Evolutionary conservation across 2,797 vertebrate species (phyloP).

Genomic region (Microctenopoma lineatum): DNA sequence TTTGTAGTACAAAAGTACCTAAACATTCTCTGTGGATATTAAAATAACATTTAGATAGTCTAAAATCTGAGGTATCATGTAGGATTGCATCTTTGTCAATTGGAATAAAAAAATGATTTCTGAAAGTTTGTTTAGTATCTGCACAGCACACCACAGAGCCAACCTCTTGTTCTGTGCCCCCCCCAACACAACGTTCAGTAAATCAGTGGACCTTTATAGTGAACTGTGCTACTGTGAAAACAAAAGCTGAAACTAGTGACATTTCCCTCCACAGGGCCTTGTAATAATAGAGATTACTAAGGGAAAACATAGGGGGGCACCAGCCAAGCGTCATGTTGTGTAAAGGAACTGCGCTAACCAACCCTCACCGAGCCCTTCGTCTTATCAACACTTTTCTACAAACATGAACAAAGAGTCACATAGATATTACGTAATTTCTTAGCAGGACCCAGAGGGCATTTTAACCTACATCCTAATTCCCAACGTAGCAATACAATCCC

Average conservation of each 20-base stretch:
- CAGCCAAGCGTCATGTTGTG: neutral
- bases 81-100: too few relatives aligned
- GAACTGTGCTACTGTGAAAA: neutral
- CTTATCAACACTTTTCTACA: slow-evolving; percentile 8
- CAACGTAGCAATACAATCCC: slow-evolving; percentile 28
- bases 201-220: neutral
- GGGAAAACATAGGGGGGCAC: neutral
- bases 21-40: too few relatives aligned
- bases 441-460: slow-evolving; percentile 3
- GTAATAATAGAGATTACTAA: slow-evolving; percentile 16
- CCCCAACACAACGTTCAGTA: neutral
- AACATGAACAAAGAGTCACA: slow-evolving; percentile 5
- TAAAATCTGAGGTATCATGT: too few relatives aligned
- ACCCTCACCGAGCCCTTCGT: slow-evolving; percentile 9
- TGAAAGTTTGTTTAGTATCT: neutral
- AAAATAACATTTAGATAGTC: too few relatives aligned
- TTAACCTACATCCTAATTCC: slow-evolving; percentile 41
- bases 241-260: neutral
- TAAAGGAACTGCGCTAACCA: slow-evolving; percentile 7
- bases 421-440: slow-evolving; percentile 4
- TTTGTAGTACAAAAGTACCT: too few relatives aligned
- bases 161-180: neutral
- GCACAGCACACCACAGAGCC: neutral
- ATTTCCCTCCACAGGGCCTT: neutral
- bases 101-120: neutral